phyloP scores from a whole-genome alignment of 2,797 vertebrate genomes.

The Gobionotothen gibberifrons region DNA sequence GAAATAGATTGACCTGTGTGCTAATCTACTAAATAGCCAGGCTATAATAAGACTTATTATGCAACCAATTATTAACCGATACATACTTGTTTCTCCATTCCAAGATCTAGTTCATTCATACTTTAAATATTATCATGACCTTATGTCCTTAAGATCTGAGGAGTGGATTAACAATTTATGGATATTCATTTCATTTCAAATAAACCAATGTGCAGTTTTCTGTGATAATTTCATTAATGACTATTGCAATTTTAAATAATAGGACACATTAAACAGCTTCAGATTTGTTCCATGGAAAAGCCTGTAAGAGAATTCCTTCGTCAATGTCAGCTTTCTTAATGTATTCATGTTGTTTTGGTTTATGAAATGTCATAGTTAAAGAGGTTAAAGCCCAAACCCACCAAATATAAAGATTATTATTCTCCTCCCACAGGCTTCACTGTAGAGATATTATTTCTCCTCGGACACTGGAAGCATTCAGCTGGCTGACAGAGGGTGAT shows the following conservation, averaged over 20 bases:
- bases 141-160: background rate
- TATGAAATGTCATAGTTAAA: conserved; percentile 9
- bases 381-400: conserved; percentile 27
- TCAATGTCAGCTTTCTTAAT: conserved; percentile 34
- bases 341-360: conserved; percentile 18
- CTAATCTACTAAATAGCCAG: conserved; percentile 37
- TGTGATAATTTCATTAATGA: conserved; percentile 19
- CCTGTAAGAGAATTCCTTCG: background rate
- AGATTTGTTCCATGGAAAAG: background rate
- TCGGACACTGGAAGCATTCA: conserved; percentile 35
- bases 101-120: conserved; percentile 17
- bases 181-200: conserved; percentile 32
- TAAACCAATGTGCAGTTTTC: background rate
- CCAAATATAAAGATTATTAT: conserved; percentile 40
- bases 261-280: background rate
- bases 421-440: conserved; percentile 28
- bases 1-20: conserved; percentile 34
- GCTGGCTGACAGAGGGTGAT: conserved; percentile 48
- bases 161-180: conserved; percentile 5
- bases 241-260: background rate
- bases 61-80: conserved; percentile 52
- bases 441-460: conserved; percentile 43
- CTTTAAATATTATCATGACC: conserved; percentile 14
- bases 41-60: conserved; percentile 48
- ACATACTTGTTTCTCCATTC: conserved; percentile 30